Percentiles rank a stretch among this genome's conserved stretches.
phyloP scores from a whole-genome alignment of 2,113 vertebrate genomes.

The Fulmarus glacialis region DNA sequence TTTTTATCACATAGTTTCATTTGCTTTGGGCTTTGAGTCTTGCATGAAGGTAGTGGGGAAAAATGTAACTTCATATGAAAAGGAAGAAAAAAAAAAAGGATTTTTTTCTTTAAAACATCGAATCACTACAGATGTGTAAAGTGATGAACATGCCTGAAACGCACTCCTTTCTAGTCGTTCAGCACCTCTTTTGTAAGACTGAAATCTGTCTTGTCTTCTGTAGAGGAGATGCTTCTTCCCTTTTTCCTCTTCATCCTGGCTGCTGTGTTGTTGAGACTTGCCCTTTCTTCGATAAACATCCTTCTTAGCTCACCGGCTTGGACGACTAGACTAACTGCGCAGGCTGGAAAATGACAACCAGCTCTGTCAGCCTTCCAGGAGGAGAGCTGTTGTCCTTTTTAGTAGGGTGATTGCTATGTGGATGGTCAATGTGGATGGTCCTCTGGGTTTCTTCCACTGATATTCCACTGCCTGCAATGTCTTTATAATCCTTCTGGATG shows the following conservation, averaged over 20 bases:
- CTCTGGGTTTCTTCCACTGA: neutral
- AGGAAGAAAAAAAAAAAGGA: neutral
- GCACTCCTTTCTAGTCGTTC: neutral
- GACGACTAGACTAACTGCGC: neutral
- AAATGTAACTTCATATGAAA: neutral
- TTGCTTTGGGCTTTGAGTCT: neutral
- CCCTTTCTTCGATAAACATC: neutral
- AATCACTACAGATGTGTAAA: rapidly evolving
- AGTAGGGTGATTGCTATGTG: rapidly evolving
- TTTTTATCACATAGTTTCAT: neutral
- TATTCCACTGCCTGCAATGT: neutral
- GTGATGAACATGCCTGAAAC: neutral
- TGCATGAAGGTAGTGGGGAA: neutral
- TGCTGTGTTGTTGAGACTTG: neutral
- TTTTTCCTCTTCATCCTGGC: neutral
- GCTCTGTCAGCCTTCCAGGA: neutral
- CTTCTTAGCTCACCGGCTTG: neutral
- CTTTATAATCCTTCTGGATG: neutral
- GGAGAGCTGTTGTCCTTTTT: neutral
- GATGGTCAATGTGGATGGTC: too few species aligned
- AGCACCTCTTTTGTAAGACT: neutral
- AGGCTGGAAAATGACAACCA: neutral
- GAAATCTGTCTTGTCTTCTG: neutral
- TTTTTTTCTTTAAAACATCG: neutral
- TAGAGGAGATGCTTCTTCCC: neutral